phyloP scores from a whole-genome alignment of 2,797 vertebrate genomes.

The Liparis tanakae region DNA sequence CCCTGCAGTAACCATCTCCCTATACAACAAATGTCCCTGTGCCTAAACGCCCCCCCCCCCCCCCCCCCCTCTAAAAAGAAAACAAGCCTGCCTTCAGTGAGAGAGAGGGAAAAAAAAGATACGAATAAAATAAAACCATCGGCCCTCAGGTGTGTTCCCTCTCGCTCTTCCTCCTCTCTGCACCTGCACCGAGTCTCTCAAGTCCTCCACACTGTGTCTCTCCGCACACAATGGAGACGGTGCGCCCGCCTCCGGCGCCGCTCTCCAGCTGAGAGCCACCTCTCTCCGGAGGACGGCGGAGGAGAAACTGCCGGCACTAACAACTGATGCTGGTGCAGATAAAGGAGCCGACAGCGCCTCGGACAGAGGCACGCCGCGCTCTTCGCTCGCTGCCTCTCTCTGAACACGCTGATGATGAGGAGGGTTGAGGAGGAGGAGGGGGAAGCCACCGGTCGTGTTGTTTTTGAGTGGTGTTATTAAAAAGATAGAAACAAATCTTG shows the following conservation, averaged over 20 bases:
- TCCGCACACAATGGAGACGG: constrained; percentile 75
- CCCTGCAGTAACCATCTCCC: constrained; percentile 67
- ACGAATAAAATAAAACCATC: constrained; percentile 16
- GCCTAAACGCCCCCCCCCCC: constrained; percentile 57
- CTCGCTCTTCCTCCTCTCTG: constrained; percentile 71
- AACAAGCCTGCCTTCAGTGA: constrained; percentile 63
- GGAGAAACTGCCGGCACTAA: constrained; percentile 79
- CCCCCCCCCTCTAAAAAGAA: too few species aligned
- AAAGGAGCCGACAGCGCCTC: constrained; percentile 75
- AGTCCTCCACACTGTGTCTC: constrained; percentile 80
- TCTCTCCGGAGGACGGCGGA: constrained; percentile 80
- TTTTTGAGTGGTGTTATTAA: neutral
- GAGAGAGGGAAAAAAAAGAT: constrained; percentile 14
- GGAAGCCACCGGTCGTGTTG: neutral
- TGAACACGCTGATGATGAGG: neutral
- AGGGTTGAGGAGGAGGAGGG: constrained; percentile 2
- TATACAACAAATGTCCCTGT: constrained; percentile 66
- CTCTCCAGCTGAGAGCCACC: constrained; percentile 84
- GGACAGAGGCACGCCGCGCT: constrained; percentile 57
- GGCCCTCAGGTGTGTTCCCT: constrained; percentile 78
- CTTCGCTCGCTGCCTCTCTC: constrained; percentile 33
- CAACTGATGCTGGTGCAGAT: constrained; percentile 83
- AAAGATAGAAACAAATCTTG: neutral
- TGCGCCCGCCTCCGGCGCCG: constrained; percentile 75
- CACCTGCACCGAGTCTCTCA: constrained; percentile 80